Percentiles rank a stretch among this genome's conserved stretches.
Evolutionary conservation across 2,888 invertebrate genomes (phyloP).

Genomic region (Drosophila paranaensis): DNA sequence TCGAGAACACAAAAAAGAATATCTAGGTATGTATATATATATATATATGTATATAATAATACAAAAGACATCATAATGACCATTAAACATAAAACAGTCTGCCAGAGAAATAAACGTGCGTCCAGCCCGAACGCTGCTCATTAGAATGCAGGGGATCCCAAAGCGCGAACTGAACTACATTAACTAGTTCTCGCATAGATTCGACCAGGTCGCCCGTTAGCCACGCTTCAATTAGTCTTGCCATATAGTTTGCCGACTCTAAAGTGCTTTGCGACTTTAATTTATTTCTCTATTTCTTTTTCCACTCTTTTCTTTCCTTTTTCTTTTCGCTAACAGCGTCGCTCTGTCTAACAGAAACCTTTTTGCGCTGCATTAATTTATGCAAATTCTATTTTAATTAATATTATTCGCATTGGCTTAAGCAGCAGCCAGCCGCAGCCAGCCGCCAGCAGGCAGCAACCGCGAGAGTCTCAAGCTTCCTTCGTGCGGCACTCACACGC

Average conservation of each 20-base stretch:
- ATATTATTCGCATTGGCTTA: conserved; percentile 60
- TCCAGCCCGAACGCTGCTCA: conserved; percentile 25
- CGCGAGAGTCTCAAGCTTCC: conserved; percentile 52
- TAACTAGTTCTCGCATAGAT: neutral
- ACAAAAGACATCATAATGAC: conserved; percentile 57
- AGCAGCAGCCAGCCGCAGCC: conserved; percentile 20
- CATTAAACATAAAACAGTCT: conserved; percentile 63
- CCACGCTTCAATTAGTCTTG: neutral
- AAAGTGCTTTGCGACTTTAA: neutral
- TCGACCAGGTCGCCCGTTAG: conserved; percentile 11
- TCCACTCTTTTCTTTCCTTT: neutral
- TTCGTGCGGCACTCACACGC: conserved; percentile 56
- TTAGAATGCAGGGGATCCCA: conserved; percentile 29
- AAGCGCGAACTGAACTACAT: conserved; percentile 15
- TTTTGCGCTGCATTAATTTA: conserved; percentile 64
- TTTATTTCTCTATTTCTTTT: conserved; percentile 6
- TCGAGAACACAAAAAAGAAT: conserved; percentile 46
- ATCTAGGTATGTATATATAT: conserved; percentile 1
- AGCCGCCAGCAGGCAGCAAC: conserved; percentile 31
- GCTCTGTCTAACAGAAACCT: conserved; percentile 76
- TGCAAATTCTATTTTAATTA: conserved; percentile 81
- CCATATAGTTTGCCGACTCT: neutral
- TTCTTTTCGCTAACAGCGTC: conserved; percentile 55
- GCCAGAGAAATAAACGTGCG: conserved; percentile 33
- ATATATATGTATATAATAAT: too few relatives aligned